Evolutionary conservation across 2,888 invertebrate species (phyloP).

Genomic region (Pristionchus mayeri): DNA sequence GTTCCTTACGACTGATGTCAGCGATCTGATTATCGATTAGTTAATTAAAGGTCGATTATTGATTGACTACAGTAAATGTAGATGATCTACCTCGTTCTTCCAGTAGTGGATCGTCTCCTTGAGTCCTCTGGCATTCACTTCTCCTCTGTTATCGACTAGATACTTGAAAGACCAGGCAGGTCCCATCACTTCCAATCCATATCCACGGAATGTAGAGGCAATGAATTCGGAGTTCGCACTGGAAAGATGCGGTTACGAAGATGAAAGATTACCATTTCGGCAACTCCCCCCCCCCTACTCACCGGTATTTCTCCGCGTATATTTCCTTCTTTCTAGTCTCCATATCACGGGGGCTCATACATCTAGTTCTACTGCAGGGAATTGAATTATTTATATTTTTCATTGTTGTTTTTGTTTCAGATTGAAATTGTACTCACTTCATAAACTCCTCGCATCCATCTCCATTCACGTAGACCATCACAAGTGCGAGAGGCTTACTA

Average conservation of each 20-base stretch:
- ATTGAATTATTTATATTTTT: background rate
- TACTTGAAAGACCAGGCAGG: background rate
- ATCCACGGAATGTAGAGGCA: background rate
- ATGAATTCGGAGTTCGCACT: background rate
- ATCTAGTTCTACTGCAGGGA: background rate
- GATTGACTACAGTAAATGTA: background rate
- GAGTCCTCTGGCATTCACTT: background rate
- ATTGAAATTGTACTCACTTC: background rate
- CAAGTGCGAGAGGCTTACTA: background rate
- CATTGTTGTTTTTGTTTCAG: no score
- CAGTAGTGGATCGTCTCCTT: background rate
- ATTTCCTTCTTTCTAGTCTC: background rate
- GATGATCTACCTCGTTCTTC: background rate
- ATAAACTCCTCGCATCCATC: background rate
- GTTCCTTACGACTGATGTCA: background rate
- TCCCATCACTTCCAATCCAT: background rate
- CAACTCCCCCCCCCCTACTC: background rate
- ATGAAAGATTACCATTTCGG: background rate
- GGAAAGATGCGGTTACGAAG: background rate
- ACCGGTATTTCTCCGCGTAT: background rate
- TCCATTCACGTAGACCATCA: background rate
- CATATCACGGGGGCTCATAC: background rate
- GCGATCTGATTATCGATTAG: background rate
- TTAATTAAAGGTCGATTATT: no score
- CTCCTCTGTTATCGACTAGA: background rate